Evolutionary conservation across 2,888 invertebrate species (phyloP), one percentile per base, ranked within the genome.

Genomic region (Dryobota labecula): DNA sequence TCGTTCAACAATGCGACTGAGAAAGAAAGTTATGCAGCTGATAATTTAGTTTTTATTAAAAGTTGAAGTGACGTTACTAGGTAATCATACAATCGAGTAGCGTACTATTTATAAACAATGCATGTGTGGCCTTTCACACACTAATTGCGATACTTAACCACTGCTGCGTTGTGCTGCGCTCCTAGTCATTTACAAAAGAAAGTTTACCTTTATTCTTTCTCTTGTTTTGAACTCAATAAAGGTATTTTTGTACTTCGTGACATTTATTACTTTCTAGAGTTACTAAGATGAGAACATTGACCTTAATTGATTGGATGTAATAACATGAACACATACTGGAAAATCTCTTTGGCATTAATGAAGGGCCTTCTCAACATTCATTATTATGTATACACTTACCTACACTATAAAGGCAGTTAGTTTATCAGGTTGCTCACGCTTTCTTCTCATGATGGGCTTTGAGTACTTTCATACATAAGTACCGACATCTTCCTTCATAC

Each of bases 91-190:
- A 65, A 79, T 73, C 47, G 67, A 66, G 69, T 38, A 70, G 66
- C 63, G 47, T 70, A 49, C 62, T 60, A 67, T 27, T 27, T 56
- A 24, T 33, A 72, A 67, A 79, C 82, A 82, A 77, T 75, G 66
- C 70, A 79, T 76, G 62, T 74, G 70, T 76, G 75, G 84, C 76
- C 76, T 81, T 85, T 85, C 85, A 83, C 81, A 85, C 70, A 78
- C 79, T 85, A 83, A 86, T 85, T 78, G 76, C 80, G 65, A 63
- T 57, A 76, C 58, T 70, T 76, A 82, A 67, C 78, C 73, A 61
- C 77, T 69, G 38, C 77, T 69, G 38, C 65, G 62, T 80, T 83
- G 78, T 86, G 47, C 73, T 81, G 76, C 9, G 61, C 82, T 82
- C 84, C 83, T 81, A 76, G 81, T 83, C 30, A 58, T 54, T 82